Conservation (phyloP, 2,113 vertebrate species). For the Physeter macrocephalus region DNA sequence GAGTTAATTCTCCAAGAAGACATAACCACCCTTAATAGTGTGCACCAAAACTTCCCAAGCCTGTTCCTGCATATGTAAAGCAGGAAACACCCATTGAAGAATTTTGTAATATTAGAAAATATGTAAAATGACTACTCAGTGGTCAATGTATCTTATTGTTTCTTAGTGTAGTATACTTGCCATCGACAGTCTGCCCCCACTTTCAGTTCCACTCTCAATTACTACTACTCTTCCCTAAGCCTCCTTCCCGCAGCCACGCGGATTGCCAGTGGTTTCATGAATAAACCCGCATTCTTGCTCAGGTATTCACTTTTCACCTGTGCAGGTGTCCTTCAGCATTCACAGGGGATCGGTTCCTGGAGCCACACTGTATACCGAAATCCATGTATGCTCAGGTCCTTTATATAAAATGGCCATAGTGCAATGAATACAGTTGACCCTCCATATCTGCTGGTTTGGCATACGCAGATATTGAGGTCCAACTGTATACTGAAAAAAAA, state of each 20-base stretch:
- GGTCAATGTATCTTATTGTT: not conserved
- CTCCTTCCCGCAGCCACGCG: not conserved
- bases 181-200: not conserved
- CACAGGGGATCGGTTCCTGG: not conserved
- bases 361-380: not conserved
- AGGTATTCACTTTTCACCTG: not conserved
- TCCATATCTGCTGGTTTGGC: not conserved
- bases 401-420: not conserved
- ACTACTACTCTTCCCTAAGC: not conserved
- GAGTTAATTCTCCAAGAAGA: not conserved
- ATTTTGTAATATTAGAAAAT: not conserved
- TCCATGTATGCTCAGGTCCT: not conserved
- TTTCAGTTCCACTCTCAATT: not conserved
- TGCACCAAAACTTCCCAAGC: not conserved
- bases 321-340: not conserved
- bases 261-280: not conserved
- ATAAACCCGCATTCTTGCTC: accelerated
- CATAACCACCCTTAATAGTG: not conserved
- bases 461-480: not conserved
- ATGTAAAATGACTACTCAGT: not conserved
- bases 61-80: not conserved
- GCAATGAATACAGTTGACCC: not conserved
- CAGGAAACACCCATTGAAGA: not conserved
- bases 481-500: not conserved
- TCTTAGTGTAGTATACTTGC: not conserved